Conservation (phyloP, 1,140 invertebrate genomes). For the Potamilus streckersoni region DNA sequence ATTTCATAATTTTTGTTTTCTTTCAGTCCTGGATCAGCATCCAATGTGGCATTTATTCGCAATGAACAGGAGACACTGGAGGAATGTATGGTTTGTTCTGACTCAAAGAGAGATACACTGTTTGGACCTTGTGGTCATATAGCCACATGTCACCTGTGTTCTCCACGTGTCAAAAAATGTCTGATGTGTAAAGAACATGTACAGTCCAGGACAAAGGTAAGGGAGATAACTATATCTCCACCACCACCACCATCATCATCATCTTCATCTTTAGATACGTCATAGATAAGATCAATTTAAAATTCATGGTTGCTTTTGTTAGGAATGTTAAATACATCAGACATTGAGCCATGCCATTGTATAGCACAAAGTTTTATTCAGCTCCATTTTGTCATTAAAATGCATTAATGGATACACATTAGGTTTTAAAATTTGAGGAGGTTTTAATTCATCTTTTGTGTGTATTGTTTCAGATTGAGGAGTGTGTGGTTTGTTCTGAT, state of each 20-base stretch:
- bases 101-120: conserved; percentile 85
- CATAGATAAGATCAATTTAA: too few species aligned
- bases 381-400: too few species aligned
- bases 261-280: too few species aligned
- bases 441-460: neutral
- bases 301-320: too few species aligned
- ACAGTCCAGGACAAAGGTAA: conserved; percentile 79
- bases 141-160: conserved; percentile 90
- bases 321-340: too few species aligned
- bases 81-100: conserved; percentile 96
- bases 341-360: too few species aligned
- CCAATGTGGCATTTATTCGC: conserved; percentile 58
- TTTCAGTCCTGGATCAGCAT: conserved; percentile 54
- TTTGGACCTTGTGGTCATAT: conserved; percentile 90
- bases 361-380: too few species aligned
- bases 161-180: conserved; percentile 94
- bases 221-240: neutral
- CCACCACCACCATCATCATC: too few species aligned
- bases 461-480: conserved; percentile 82
- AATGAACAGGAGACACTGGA: conserved; percentile 75
- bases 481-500: conserved; percentile 96
- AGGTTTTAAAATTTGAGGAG: neutral
- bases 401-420: too few species aligned
- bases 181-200: conserved; percentile 91
- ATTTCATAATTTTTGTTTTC: neutral